These are phyloP conservation scores for Heliconius erato DNA, from an alignment of 2,888 invertebrate genomes.

Conservation along the genomic window DNA sequence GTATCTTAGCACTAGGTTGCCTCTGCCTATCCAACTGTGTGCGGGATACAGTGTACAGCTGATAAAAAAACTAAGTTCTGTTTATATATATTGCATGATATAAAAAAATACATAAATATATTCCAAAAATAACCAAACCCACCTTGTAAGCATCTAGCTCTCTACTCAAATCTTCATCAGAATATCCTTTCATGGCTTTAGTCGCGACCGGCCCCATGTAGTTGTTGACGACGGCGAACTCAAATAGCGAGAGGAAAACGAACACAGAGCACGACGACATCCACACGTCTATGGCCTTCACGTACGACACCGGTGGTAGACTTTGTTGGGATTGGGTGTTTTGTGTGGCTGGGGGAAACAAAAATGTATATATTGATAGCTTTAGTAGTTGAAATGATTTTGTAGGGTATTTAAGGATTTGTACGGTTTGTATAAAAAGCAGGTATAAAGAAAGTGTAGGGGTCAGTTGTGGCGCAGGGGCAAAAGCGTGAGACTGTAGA, in stretches of 20 bases:
- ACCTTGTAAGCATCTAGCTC: constrained; percentile 92
- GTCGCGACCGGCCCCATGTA: constrained; percentile 95
- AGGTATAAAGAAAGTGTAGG: too few species aligned
- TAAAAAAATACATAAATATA: constrained; percentile 5
- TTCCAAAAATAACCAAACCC: constrained; percentile 37
- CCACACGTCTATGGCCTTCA: constrained; percentile 97
- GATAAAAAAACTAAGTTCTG: too few species aligned
- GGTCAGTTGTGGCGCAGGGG: too few species aligned
- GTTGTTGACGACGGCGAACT: constrained; percentile 96
- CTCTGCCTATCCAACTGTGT: too few species aligned
- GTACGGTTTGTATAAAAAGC: too few species aligned
- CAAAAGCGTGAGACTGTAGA: too few species aligned
- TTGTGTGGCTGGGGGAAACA: constrained; percentile 89
- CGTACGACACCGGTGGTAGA: constrained; percentile 95
- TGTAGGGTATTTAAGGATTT: not conserved
- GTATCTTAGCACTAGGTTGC: too few species aligned
- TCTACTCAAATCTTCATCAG: constrained; percentile 91
- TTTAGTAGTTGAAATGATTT: not conserved
- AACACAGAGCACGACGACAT: constrained; percentile 97
- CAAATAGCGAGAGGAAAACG: constrained; percentile 95
- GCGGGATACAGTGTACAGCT: too few species aligned
- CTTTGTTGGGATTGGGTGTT: constrained; percentile 96
- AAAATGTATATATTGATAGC: not conserved
- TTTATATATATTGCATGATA: too few species aligned
- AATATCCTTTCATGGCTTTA: constrained; percentile 95